Conservation (phyloP, 1,140 invertebrate genomes). For the Trichoplusia ni region DNA sequence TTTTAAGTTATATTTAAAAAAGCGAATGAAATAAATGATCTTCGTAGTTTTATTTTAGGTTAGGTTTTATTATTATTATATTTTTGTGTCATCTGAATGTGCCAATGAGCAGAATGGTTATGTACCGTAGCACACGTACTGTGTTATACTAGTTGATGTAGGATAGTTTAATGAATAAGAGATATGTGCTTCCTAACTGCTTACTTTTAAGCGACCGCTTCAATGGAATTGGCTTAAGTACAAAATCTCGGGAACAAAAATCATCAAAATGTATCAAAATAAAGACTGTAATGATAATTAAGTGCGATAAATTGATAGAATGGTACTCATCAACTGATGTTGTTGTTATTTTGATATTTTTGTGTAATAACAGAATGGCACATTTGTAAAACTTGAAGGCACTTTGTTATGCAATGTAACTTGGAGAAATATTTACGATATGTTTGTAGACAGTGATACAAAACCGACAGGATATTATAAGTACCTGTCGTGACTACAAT, state of each 20-base stretch:
- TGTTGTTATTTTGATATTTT: not conserved
- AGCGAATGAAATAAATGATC: slow-evolving; percentile 61
- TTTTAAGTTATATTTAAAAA: slow-evolving; percentile 53
- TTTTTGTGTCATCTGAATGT: slow-evolving; percentile 73
- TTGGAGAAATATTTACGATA: not conserved
- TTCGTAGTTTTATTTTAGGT: slow-evolving; percentile 56
- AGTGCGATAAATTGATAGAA: slow-evolving; percentile 4
- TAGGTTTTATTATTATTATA: slow-evolving; percentile 43
- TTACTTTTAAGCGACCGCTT: slow-evolving; percentile 48
- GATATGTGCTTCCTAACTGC: slow-evolving; percentile 74
- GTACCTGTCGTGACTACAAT: no score
- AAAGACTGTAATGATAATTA: slow-evolving; percentile 20
- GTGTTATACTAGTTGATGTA: slow-evolving; percentile 61
- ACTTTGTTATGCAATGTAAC: slow-evolving; percentile 15
- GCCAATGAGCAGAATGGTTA: slow-evolving; percentile 63
- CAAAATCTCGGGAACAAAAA: slow-evolving; percentile 37
- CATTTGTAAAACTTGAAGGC: slow-evolving; percentile 36
- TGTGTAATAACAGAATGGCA: slow-evolving; percentile 3
- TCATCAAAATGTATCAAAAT: no score
- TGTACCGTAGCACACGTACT: slow-evolving; percentile 28
- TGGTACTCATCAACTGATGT: not conserved
- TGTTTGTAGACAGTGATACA: no score
- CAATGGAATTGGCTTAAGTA: slow-evolving; percentile 42
- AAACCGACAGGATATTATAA: no score
- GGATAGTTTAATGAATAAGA: slow-evolving; percentile 57